Evolutionary conservation across 2,797 vertebrate genomes (phyloP).

Genomic region (Labeo calbasu): DNA sequence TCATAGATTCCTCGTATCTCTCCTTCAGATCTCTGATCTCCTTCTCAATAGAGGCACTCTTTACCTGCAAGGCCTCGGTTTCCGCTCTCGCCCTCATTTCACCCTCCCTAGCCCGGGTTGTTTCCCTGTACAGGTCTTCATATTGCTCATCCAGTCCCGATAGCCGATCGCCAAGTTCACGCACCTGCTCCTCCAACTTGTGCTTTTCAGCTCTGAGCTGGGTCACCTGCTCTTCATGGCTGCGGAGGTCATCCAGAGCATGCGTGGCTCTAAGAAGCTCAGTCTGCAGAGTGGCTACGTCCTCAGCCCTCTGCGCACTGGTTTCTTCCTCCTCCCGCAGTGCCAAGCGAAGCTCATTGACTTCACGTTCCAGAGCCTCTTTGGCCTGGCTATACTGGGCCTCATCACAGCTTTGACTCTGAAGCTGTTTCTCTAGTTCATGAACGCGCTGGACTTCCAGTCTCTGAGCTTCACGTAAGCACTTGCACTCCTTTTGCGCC

Average conservation of each 20-base stretch:
- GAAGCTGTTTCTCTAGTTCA: conserved; percentile 79
- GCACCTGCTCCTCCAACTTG: conserved; percentile 81
- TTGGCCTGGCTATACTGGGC: conserved; percentile 72
- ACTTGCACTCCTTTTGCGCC: conserved; percentile 78
- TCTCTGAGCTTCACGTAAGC: conserved; percentile 67
- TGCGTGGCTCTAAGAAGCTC: conserved; percentile 82
- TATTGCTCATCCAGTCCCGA: conserved; percentile 75
- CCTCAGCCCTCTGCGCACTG: conserved; percentile 71
- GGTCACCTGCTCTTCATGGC: conserved; percentile 76
- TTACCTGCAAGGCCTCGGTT: conserved; percentile 80
- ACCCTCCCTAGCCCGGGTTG: conserved; percentile 72
- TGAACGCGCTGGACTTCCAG: conserved; percentile 72
- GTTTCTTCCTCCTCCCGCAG: conserved; percentile 84
- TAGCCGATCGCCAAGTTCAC: conserved; percentile 74
- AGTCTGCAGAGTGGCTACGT: conserved; percentile 79
- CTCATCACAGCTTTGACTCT: conserved; percentile 68
- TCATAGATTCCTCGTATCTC: conserved; percentile 86
- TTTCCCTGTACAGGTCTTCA: conserved; percentile 78
- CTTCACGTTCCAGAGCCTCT: conserved; percentile 79
- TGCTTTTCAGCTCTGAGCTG: conserved; percentile 80
- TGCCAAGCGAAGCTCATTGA: conserved; percentile 62
- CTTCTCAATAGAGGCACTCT: conserved; percentile 83
- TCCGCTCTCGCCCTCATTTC: conserved; percentile 78
- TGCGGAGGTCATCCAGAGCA: conserved; percentile 78
- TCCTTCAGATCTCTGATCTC: conserved; percentile 91